Percentiles rank a stretch among this genome's conserved stretches.
Conservation (phyloP, 1,140 invertebrate species). For the Zeugodacus cucurbitae region DNA sequence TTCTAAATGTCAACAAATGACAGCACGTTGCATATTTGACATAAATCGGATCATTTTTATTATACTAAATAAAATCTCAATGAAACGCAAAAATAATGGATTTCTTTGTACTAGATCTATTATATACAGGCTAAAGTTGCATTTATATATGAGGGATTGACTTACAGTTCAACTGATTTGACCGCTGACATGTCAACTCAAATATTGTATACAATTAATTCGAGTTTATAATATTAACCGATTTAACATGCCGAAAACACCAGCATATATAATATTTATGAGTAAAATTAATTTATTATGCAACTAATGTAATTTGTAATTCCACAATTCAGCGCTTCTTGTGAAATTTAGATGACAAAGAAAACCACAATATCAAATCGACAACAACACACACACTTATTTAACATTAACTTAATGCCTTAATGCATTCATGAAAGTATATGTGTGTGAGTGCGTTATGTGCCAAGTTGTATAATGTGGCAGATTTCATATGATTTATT, state of each 20-base stretch:
- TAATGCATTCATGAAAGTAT: not conserved
- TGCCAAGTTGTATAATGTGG: not conserved
- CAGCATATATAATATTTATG: not conserved
- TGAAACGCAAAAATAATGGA: too few species aligned
- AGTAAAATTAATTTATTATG: conserved; percentile 11
- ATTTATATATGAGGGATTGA: not conserved
- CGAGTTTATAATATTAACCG: not conserved
- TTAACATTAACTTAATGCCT: not conserved
- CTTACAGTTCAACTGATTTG: not conserved
- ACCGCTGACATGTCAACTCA: not conserved
- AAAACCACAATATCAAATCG: not conserved
- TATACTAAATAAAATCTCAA: too few species aligned
- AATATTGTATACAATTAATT: too few species aligned
- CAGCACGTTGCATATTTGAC: too few species aligned
- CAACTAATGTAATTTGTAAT: conserved; percentile 12
- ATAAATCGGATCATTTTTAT: too few species aligned
- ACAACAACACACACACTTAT: not conserved
- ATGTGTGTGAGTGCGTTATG: not conserved
- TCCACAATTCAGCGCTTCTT: not conserved
- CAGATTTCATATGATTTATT: not conserved
- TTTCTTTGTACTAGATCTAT: too few species aligned
- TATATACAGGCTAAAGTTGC: too few species aligned
- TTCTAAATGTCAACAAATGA: too few species aligned
- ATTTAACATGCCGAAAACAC: not conserved
- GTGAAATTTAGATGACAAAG: conserved; percentile 10